These are phyloP conservation scores for Plectrocnemia conspersa DNA, from an alignment of 1,140 invertebrate genomes.

Conservation along the genomic window DNA sequence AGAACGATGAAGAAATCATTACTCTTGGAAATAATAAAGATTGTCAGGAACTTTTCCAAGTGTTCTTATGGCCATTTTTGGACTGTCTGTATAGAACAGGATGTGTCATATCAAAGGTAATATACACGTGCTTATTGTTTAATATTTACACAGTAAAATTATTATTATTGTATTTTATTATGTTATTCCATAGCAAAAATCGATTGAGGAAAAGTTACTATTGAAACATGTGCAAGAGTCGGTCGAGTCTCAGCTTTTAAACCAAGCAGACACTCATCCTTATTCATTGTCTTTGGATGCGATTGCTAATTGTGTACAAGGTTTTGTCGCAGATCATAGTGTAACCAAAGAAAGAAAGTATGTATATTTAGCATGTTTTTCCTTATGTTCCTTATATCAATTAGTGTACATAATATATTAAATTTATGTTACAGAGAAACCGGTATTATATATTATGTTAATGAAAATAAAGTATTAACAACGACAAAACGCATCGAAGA, in stretches of 20 bases:
- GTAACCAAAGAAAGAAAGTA: slow-evolving; percentile 43
- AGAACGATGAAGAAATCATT: slow-evolving; percentile 23
- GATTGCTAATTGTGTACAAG: slow-evolving; percentile 45
- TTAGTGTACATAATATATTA: too few species aligned
- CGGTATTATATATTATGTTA: background rate
- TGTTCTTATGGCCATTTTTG: slow-evolving; percentile 51
- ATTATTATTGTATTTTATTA: slow-evolving; percentile 16
- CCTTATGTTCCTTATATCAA: background rate
- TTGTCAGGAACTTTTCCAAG: slow-evolving; percentile 47
- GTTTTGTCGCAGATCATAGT: slow-evolving; percentile 38
- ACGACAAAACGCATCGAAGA: background rate
- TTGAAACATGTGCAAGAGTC: slow-evolving; percentile 48
- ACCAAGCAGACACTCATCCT: slow-evolving; percentile 47
- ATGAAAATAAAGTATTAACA: background rate
- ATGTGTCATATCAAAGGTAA: slow-evolving; percentile 44
- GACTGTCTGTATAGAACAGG: slow-evolving; percentile 45
- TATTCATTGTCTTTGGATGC: slow-evolving; percentile 58
- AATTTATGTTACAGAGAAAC: slow-evolving; percentile 2
- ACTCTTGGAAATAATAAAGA: slow-evolving; percentile 43
- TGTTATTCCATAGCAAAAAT: slow-evolving; percentile 37
- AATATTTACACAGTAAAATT: background rate
- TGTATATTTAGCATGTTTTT: slow-evolving; percentile 25
- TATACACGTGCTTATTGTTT: slow-evolving; percentile 31
- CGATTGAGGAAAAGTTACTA: slow-evolving; percentile 47
- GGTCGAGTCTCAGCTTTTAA: slow-evolving; percentile 43